A percentile compares a stretch with the other conserved stretches of the same genome.
These are phyloP conservation scores for Drosophila fuyamai DNA, from an alignment of 1,140 invertebrate species.

Conservation along the genomic window DNA sequence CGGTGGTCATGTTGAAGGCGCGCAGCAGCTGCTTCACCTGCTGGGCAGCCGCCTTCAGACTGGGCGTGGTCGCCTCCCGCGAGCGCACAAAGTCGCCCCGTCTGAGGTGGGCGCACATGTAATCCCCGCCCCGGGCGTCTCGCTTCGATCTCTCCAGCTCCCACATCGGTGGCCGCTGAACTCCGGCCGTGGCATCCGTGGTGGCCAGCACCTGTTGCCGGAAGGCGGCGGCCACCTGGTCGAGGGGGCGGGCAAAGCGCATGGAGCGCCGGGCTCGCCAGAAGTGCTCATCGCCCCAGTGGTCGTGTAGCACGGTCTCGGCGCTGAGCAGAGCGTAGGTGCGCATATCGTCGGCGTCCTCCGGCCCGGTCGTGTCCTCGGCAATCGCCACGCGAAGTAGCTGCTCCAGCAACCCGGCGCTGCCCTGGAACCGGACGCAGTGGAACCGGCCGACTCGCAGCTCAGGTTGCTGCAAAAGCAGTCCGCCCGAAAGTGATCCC, in stretches of 20 bases:
- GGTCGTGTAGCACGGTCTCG: slow-evolving; percentile 95
- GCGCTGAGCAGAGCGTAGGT: slow-evolving; percentile 93
- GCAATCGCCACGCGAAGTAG: slow-evolving; percentile 76
- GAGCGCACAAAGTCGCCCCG: slow-evolving; percentile 92
- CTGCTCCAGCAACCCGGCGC: slow-evolving; percentile 88
- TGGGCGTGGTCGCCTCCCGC: slow-evolving; percentile 88
- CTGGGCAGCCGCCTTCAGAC: slow-evolving; percentile 88
- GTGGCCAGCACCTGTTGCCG: slow-evolving; percentile 89
- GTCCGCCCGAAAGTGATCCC: slow-evolving; percentile 51
- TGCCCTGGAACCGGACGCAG: slow-evolving; percentile 95
- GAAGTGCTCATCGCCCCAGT: slow-evolving; percentile 92
- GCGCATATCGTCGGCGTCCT: slow-evolving; percentile 48
- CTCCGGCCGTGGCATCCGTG: slow-evolving; percentile 84
- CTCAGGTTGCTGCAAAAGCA: slow-evolving; percentile 61
- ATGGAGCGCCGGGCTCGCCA: slow-evolving; percentile 96
- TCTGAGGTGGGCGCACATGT: slow-evolving; percentile 92
- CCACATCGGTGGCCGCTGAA: slow-evolving; percentile 77
- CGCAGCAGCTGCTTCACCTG: slow-evolving; percentile 89
- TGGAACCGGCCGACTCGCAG: slow-evolving; percentile 86
- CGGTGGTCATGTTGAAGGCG: slow-evolving; percentile 86
- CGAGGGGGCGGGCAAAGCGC: slow-evolving; percentile 91
- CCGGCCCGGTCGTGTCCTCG: slow-evolving; percentile 53
- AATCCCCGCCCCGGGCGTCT: slow-evolving; percentile 90
- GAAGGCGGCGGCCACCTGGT: slow-evolving; percentile 90
- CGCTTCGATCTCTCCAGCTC: slow-evolving; percentile 79